Evolutionary conservation across 2,113 vertebrate species (phyloP).

Genomic region (Uria lomvia): DNA sequence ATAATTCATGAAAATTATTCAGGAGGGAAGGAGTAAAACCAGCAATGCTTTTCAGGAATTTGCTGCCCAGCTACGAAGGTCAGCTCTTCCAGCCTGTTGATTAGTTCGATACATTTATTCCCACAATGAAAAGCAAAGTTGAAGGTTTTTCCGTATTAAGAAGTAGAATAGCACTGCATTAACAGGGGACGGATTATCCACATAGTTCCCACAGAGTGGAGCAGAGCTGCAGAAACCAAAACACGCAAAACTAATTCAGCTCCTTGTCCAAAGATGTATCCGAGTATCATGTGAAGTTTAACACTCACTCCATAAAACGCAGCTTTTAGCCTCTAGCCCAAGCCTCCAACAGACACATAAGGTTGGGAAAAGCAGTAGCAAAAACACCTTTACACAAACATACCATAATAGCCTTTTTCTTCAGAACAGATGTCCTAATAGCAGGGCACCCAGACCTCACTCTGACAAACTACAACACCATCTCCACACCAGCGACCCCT

Average conservation of each 20-base stretch:
- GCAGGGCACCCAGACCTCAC: neutral
- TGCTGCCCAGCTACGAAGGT: neutral
- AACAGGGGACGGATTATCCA: neutral
- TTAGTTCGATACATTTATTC: neutral
- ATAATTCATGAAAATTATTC: neutral
- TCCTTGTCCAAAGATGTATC: neutral
- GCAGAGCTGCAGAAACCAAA: neutral
- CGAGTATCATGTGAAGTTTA: neutral
- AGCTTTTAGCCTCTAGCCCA: neutral
- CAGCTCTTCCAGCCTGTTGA: neutral
- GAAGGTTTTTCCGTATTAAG: neutral
- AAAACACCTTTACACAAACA: neutral
- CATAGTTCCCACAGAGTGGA: neutral
- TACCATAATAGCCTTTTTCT: neutral
- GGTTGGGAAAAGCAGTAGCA: neutral
- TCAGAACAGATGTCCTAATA: neutral
- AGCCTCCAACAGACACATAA: neutral
- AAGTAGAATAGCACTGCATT: neutral
- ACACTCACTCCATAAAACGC: neutral
- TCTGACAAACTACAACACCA: neutral
- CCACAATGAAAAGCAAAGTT: neutral
- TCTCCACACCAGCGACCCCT: neutral
- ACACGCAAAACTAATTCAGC: neutral
- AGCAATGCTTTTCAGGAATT: neutral
- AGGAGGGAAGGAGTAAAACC: neutral